Conservation (phyloP, 2,888 invertebrate species). For the Steromphala cineraria region DNA sequence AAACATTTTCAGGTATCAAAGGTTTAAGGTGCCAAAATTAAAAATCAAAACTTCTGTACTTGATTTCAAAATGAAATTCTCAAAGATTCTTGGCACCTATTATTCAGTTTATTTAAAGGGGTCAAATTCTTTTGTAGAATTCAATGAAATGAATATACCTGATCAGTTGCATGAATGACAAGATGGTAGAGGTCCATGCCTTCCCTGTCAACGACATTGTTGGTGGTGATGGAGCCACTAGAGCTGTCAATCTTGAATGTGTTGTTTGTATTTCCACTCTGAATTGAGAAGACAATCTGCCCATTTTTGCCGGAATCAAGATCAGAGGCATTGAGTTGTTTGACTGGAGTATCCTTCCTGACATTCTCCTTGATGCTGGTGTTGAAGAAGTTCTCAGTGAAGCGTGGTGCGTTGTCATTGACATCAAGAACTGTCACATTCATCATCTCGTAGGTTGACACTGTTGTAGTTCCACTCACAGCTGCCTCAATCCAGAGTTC, state of each 20-base stretch:
- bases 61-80: background rate
- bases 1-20: too few species aligned
- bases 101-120: too few species aligned
- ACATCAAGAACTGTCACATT: constrained; percentile 93
- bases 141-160: constrained; percentile 75
- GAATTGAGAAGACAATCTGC: constrained; percentile 78
- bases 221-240: constrained; percentile 87
- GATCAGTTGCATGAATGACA: constrained; percentile 88
- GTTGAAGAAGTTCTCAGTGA: constrained; percentile 86
- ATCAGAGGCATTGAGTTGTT: constrained; percentile 93
- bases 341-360: constrained; percentile 71
- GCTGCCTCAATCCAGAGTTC: constrained; percentile 66
- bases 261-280: constrained; percentile 87
- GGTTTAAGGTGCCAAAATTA: background rate
- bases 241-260: constrained; percentile 92
- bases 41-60: background rate
- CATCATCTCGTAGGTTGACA: constrained; percentile 74
- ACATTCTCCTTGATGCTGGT: constrained; percentile 85
- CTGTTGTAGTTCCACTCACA: constrained; percentile 77
- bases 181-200: constrained; percentile 92
- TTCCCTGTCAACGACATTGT: constrained; percentile 86
- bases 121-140: too few species aligned
- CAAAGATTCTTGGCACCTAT: too few species aligned
- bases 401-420: constrained; percentile 93
- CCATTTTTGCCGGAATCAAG: constrained; percentile 73